These are phyloP conservation scores for Eurytoma californica DNA, from an alignment of 2,888 invertebrate genomes.

Conservation along the genomic window DNA sequence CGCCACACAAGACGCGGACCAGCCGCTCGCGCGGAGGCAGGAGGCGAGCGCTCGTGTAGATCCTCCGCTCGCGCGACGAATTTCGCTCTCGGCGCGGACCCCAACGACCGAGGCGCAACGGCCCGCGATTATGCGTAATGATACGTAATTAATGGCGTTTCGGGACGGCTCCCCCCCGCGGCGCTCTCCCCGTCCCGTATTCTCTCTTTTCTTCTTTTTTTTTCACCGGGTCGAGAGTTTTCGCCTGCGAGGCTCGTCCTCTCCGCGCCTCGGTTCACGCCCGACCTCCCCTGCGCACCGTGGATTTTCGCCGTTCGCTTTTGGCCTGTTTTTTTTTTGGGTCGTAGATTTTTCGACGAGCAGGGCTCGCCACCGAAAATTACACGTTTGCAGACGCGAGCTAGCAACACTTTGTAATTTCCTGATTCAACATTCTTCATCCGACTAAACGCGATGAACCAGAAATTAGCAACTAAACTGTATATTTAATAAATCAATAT, in stretches of 20 bases:
- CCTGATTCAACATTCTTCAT: not conserved
- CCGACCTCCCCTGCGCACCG: not conserved
- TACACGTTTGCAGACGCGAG: constrained; percentile 40
- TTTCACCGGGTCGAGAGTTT: not conserved
- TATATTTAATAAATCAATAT: constrained; percentile 29
- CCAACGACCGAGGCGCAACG: constrained; percentile 61
- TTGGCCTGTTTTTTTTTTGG: not conserved
- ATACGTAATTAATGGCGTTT: constrained; percentile 64
- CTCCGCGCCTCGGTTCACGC: too few relatives aligned
- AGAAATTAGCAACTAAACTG: not conserved
- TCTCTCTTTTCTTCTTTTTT: not conserved
- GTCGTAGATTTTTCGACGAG: not conserved
- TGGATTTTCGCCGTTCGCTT: not conserved
- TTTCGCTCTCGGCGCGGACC: constrained; percentile 31
- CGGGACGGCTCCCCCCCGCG: not conserved
- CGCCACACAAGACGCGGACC: constrained; percentile 46
- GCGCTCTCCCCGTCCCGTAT: not conserved
- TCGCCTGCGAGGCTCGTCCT: not conserved
- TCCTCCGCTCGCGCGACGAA: constrained; percentile 12
- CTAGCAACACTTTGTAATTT: constrained; percentile 20
- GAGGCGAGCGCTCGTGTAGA: not conserved
- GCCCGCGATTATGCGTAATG: constrained; percentile 64
- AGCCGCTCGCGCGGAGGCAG: constrained; percentile 22
- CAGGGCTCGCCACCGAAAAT: constrained; percentile 29
- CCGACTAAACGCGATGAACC: too few relatives aligned